phyloP scores from a whole-genome alignment of 2,888 invertebrate genomes.

The Chorisops tibialis region DNA sequence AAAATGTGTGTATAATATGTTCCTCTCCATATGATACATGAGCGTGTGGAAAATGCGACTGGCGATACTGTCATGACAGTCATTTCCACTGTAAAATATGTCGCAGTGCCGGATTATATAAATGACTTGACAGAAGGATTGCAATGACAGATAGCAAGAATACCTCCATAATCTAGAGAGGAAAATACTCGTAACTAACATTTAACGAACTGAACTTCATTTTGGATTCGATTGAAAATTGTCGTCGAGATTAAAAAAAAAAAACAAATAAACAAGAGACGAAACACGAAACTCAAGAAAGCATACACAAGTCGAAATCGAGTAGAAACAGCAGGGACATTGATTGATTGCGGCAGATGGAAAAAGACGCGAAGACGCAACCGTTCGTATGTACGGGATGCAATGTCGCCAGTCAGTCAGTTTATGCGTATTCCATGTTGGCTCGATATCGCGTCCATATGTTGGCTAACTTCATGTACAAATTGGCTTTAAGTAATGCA shows the following conservation, averaged over 20 bases:
- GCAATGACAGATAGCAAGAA: neutral
- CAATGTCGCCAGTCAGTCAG: too few species aligned
- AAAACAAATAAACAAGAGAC: neutral
- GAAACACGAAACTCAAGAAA: neutral
- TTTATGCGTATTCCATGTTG: too few species aligned
- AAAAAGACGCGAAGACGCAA: constrained; percentile 7
- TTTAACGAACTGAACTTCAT: too few species aligned
- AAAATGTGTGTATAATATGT: neutral
- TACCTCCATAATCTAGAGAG: neutral
- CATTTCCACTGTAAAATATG: constrained; percentile 16
- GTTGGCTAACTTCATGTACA: too few species aligned
- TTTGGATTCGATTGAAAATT: neutral
- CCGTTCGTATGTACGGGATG: neutral
- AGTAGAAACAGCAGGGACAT: constrained; percentile 7
- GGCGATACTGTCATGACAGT: too few species aligned
- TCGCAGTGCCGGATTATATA: constrained; percentile 7
- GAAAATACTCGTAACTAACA: too few species aligned
- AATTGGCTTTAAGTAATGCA: too few species aligned
- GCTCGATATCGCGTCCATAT: too few species aligned
- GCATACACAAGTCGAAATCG: too few species aligned
- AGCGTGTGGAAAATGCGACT: neutral
- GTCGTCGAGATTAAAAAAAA: neutral
- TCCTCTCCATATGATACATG: neutral
- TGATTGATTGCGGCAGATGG: constrained; percentile 32
- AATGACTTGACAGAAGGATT: constrained; percentile 26